Conservation (phyloP, 1,140 invertebrate species). For the Sarcophaga bullata region DNA sequence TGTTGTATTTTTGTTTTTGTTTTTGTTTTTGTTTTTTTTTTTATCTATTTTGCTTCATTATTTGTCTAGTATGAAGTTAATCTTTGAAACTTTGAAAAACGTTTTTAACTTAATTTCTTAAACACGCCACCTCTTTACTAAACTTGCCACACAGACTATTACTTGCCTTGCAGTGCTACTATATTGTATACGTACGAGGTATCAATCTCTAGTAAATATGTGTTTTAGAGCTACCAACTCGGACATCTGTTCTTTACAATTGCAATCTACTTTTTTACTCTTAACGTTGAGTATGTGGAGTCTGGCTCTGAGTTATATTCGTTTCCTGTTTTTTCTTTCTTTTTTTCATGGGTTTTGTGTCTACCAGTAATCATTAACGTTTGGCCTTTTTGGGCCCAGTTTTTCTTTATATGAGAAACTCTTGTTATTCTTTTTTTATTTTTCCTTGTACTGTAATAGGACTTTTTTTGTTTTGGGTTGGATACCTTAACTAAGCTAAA, state of each 20-base stretch:
- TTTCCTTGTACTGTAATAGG: neutral
- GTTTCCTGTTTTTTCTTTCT: too few species aligned
- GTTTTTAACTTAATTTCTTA: constrained; percentile 36
- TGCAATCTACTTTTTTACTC: neutral
- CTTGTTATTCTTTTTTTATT: neutral
- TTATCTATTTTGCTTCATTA: neutral
- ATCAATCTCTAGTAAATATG: neutral
- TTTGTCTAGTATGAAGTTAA: constrained; percentile 36
- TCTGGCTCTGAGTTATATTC: too few species aligned
- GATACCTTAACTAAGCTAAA: neutral
- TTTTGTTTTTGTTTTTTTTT: neutral
- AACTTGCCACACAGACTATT: neutral
- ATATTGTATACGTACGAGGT: neutral
- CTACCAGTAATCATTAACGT: neutral
- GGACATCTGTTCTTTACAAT: neutral
- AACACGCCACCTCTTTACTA: constrained; percentile 28
- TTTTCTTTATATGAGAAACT: neutral
- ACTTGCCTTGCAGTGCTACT: too few species aligned
- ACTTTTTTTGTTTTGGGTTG: neutral
- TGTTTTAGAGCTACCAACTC: neutral
- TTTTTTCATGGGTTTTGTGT: too few species aligned
- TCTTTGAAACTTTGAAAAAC: constrained; percentile 39
- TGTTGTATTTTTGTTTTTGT: neutral
- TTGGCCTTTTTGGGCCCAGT: constrained; percentile 23
- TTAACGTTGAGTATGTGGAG: too few species aligned